Conservation (phyloP, 2,888 invertebrate species). For the Chorisops tibialis region DNA sequence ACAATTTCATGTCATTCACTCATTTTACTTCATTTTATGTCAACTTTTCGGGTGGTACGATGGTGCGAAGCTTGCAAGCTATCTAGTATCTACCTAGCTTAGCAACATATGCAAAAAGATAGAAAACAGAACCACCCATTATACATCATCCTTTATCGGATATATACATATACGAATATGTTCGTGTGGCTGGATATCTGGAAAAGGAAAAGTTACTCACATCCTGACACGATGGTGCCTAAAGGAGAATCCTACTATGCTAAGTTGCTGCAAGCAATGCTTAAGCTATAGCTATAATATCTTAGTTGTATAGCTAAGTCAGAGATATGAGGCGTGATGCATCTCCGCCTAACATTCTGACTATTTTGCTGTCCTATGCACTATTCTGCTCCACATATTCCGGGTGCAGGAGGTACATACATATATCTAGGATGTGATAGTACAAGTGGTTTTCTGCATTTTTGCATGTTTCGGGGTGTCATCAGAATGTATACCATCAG, state of each 20-base stretch:
- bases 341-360: not conserved
- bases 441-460: not conserved
- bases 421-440: no score
- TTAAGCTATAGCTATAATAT: no score
- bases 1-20: slow-evolving; percentile 11
- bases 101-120: not conserved
- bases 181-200: no score
- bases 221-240: no score
- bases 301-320: not conserved
- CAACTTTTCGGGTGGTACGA: not conserved
- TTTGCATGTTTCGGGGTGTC: slow-evolving; percentile 1
- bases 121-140: not conserved
- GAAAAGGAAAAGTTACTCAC: no score
- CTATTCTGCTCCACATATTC: not conserved
- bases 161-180: no score
- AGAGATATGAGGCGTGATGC: not conserved
- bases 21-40: slow-evolving; percentile 8
- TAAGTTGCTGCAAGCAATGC: no score
- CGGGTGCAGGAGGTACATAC: no score
- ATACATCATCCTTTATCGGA: no score
- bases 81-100: no score
- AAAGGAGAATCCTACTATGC: no score
- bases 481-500: not conserved
- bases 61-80: not conserved
- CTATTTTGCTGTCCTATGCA: not conserved